Evolutionary conservation across 92 coral and sea anemone species (phyloP).

Genomic region (Nematostella vectensis): DNA sequence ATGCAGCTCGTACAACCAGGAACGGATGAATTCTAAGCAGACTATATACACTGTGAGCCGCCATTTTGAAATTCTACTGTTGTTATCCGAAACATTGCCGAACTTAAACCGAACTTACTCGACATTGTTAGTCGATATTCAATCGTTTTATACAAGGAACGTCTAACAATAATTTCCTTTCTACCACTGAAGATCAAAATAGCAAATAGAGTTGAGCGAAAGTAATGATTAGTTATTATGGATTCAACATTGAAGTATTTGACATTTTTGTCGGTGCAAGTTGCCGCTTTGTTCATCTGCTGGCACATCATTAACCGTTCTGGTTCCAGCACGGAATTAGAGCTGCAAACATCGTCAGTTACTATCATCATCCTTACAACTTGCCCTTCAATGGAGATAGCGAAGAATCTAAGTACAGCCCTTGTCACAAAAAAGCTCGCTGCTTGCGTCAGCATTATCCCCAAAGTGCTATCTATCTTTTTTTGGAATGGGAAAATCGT

Average conservation of each 20-base stretch:
- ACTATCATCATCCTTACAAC: constrained; percentile 20
- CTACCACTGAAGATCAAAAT: too few species aligned
- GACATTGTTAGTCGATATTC: constrained; percentile 11
- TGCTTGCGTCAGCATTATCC: constrained; percentile 53
- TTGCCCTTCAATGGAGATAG: constrained; percentile 32
- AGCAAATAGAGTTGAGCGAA: too few species aligned
- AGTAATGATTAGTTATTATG: constrained; percentile 6
- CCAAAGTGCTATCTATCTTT: constrained; percentile 32
- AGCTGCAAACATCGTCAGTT: too few species aligned
- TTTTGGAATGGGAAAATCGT: constrained; percentile 36
- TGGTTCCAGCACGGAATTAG: not conserved
- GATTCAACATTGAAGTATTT: constrained; percentile 15
- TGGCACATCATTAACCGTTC: constrained; percentile 19
- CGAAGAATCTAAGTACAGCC: constrained; percentile 22
- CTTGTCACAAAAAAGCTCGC: constrained; percentile 29
- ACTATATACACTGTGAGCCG: constrained; percentile 4
- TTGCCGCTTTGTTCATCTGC: constrained; percentile 30
- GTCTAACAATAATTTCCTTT: constrained; percentile 14
- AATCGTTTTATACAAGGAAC: constrained; percentile 16
- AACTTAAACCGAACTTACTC: constrained; percentile 9
- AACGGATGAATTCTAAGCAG: too few species aligned
- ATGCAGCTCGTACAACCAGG: too few species aligned
- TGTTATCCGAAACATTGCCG: constrained; percentile 4
- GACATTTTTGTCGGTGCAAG: constrained; percentile 11
- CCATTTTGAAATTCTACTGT: constrained; percentile 16